Evolutionary conservation across 2,113 vertebrate species (phyloP), one percentile per base, ranked within the genome.

Genomic region (Phaethon lepturus): DNA sequence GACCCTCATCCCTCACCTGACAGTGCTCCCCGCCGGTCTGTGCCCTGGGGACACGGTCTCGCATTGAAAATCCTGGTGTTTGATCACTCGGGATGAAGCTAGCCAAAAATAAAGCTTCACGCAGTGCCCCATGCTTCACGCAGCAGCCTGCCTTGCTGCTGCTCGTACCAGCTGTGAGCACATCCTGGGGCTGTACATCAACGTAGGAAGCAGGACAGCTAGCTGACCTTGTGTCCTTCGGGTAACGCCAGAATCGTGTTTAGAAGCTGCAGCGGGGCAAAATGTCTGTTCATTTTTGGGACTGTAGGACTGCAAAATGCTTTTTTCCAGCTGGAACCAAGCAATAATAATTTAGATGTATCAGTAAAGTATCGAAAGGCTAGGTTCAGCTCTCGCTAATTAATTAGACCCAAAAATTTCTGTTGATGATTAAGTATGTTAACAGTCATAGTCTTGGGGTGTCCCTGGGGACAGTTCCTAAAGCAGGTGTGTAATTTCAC

Each of bases 111-210:
- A 59, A 45, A 78, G 10, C 9, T 60, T 33, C n/a, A 1, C 50
- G n/a, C 16, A 42, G 7, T 40, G n/a, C 55, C 19, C 11, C 4
- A 5, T 0, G 0, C 42, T 64, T 72, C 52, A 42, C 0, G 0
- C 22, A 28, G 47, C 35, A 53, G 45, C 64, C 23, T 15, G 26
- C 10, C 40, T 68, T 72, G 42, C 73, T 90, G 42, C 47, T 55
- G 38, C 62, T 53, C 0, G 0, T 40, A 7, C 33, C 0, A 3
- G 5, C 58, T 75, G 11, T n/a, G 22, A 72, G 28, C 17, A n/a
- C 0, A 0, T 31, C 24, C 44, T 52, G 10, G 13, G 31, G 17
- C 42, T 67, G 2, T 26, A 3, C 38, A 40, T 47, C 25, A 44
- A 0, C n/a, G 33, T 56, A 33, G 49, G 35, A 66, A 69, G 5